Conservation (phyloP, 2,113 vertebrate genomes). For the Upupa epops region DNA sequence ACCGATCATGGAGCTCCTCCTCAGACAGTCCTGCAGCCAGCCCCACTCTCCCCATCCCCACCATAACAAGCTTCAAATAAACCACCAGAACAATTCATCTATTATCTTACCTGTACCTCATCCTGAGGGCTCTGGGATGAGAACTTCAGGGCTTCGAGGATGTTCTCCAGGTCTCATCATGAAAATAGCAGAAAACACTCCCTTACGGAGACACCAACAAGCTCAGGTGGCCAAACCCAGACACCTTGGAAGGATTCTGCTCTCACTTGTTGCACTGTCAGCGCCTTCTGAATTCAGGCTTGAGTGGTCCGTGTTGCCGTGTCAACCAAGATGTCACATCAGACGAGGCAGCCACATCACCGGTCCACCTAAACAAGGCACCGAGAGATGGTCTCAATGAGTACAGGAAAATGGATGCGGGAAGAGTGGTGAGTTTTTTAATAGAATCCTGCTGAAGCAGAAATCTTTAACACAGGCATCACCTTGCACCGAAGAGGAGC, state of each 20-base stretch:
- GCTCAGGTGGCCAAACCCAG: not conserved
- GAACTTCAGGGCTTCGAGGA: not conserved
- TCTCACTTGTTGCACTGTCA: fast-evolving
- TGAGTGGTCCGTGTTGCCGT: fast-evolving
- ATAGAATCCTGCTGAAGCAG: not conserved
- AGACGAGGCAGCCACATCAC: not conserved
- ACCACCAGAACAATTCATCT: not conserved
- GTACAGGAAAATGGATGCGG: fast-evolving
- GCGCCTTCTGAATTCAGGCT: not conserved
- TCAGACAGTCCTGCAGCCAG: not conserved
- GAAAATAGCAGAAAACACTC: not conserved
- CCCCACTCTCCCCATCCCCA: not conserved
- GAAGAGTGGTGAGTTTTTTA: not conserved
- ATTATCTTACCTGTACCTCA: not conserved
- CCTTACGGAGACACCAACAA: not conserved
- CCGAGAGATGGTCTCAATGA: not conserved
- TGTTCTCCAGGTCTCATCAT: not conserved
- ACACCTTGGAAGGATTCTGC: not conserved
- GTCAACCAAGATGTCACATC: too few species aligned
- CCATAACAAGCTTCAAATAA: not conserved
- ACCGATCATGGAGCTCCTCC: not conserved
- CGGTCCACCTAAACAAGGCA: not conserved
- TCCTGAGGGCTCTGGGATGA: not conserved
- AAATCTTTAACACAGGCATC: not conserved
- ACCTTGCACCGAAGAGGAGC: not conserved